A percentile compares a stretch with the other conserved stretches of the same genome.
These are phyloP conservation scores for Rhabdomys dilectus DNA, from an alignment of 2,113 vertebrate genomes.

Conservation along the genomic window DNA sequence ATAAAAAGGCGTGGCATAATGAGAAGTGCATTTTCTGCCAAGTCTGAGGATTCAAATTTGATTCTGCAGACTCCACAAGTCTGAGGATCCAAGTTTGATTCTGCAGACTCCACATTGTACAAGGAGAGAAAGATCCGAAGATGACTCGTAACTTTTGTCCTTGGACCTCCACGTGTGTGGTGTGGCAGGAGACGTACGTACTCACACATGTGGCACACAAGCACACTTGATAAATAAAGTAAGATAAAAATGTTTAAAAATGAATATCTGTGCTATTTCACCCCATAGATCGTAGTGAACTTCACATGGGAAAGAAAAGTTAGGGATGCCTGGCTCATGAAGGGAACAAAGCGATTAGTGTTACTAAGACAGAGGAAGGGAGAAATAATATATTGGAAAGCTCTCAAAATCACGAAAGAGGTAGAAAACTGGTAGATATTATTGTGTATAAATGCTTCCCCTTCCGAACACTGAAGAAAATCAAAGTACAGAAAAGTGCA, in stretches of 20 bases:
- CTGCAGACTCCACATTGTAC: neutral
- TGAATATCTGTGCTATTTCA: neutral
- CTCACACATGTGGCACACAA: neutral
- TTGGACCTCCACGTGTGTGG: accelerated
- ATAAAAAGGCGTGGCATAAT: neutral
- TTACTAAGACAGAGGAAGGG: neutral
- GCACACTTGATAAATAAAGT: neutral
- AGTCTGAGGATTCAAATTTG: neutral
- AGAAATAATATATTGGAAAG: neutral
- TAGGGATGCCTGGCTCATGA: neutral
- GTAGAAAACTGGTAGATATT: neutral
- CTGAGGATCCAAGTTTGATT: neutral
- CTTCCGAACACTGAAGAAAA: neutral
- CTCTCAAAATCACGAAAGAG: neutral
- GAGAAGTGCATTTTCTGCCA: neutral
- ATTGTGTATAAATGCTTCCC: neutral
- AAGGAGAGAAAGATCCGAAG: neutral
- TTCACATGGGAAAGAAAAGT: neutral
- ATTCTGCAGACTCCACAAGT: neutral
- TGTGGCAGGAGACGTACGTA: no score
- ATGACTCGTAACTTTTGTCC: neutral
- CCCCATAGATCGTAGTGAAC: neutral
- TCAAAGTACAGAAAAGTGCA: neutral
- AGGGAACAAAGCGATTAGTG: neutral
- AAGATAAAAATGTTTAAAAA: neutral